phyloP scores from a whole-genome alignment of 1,140 invertebrate genomes.

The Pseudomyrmex flavicornis region DNA sequence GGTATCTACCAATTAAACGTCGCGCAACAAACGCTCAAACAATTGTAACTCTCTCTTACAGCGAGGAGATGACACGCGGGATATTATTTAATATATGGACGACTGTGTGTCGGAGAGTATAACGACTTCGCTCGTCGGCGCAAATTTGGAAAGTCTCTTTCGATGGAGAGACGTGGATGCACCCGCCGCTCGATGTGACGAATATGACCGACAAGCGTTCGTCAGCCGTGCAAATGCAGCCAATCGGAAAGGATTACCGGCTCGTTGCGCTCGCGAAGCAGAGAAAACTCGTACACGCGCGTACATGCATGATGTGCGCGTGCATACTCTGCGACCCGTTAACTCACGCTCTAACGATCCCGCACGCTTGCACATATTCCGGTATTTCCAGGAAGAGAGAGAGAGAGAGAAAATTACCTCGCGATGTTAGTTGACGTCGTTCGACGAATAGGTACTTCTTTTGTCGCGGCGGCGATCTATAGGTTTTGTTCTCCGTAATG shows the following conservation, averaged over 20 bases:
- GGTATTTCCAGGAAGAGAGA: not conserved
- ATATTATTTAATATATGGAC: slow-evolving; percentile 20
- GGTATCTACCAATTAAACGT: slow-evolving; percentile 7
- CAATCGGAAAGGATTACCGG: slow-evolving; percentile 43
- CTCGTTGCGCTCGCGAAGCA: slow-evolving; percentile 36
- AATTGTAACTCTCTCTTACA: too few relatives aligned
- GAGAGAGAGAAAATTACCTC: not conserved
- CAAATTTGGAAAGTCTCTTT: slow-evolving; percentile 47
- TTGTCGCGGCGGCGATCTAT: not conserved
- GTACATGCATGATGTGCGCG: not conserved
- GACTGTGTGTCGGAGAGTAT: not conserved
- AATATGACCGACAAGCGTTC: slow-evolving; percentile 24
- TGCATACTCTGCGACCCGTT: slow-evolving; percentile 1
- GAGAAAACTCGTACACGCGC: slow-evolving; percentile 21
- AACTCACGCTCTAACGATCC: slow-evolving; percentile 33
- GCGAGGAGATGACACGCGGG: not conserved
- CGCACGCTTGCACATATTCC: not conserved
- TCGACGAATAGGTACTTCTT: not conserved
- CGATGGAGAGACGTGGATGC: slow-evolving; percentile 12
- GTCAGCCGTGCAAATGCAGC: slow-evolving; percentile 32
- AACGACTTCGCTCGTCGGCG: not conserved
- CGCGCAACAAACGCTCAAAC: slow-evolving; percentile 11
- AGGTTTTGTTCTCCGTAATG: slow-evolving; percentile 4
- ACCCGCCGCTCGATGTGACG: not conserved
- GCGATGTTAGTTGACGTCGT: not conserved